Evolutionary conservation across 2,113 vertebrate species (phyloP).

Genomic region (Gopherus flavomarginatus): DNA sequence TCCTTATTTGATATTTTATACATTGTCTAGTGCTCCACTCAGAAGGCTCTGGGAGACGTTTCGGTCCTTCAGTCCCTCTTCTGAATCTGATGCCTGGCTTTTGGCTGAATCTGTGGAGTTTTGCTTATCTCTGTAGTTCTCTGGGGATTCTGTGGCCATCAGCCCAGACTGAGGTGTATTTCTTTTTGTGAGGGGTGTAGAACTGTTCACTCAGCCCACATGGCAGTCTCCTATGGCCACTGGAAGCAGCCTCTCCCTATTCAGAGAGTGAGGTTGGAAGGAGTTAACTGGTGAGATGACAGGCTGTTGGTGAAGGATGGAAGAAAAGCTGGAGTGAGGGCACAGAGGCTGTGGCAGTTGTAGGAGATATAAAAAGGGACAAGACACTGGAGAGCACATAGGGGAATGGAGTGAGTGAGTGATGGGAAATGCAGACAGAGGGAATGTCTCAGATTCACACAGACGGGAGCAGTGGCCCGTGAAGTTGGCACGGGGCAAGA

Average conservation of each 20-base stretch:
- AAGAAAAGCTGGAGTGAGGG: background rate
- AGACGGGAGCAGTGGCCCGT: background rate
- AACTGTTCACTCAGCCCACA: background rate
- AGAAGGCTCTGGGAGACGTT: background rate
- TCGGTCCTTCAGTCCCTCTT: background rate
- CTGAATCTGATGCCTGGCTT: background rate
- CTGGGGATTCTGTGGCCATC: background rate
- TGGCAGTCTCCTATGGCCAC: background rate
- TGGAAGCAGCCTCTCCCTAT: background rate
- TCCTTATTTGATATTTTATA: background rate
- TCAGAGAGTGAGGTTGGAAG: background rate
- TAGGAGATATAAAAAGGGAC: background rate
- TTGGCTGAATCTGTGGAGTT: background rate
- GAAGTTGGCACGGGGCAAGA: background rate
- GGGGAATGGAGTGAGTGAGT: background rate
- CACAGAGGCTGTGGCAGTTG: background rate
- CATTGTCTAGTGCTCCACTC: background rate
- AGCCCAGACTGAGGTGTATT: background rate
- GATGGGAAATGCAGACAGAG: background rate
- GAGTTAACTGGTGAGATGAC: background rate
- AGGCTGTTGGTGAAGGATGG: background rate
- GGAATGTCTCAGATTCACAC: fast-evolving
- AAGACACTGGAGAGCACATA: background rate
- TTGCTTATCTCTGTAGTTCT: background rate
- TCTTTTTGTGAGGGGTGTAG: background rate